Conservation (phyloP, 2,888 invertebrate species). For the Eristalis pertinax region DNA sequence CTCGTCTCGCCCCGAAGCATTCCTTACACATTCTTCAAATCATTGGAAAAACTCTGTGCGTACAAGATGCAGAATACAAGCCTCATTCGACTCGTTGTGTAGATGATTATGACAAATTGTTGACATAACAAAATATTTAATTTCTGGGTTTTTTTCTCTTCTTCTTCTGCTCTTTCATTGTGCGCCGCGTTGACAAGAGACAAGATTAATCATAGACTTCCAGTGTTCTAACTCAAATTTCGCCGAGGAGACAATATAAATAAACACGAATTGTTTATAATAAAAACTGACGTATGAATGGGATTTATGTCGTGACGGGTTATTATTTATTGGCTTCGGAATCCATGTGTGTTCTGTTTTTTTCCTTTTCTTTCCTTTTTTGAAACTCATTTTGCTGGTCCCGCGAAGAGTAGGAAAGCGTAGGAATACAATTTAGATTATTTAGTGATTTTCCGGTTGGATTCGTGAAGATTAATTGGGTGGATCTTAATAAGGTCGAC, state of each 20-base stretch:
- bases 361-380: not conserved
- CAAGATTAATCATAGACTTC: not conserved
- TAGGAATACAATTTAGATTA: not conserved
- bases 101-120: not conserved
- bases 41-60: not conserved
- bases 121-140: not conserved
- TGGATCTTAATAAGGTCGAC: not conserved
- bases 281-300: conserved; percentile 3
- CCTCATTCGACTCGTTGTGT: not conserved
- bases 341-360: not conserved
- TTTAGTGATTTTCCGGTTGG: not conserved
- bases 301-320: conserved; percentile 8
- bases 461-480: not conserved
- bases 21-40: not conserved
- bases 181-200: not conserved
- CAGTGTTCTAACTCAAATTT: not conserved
- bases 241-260: not conserved
- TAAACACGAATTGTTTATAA: conserved; percentile 7
- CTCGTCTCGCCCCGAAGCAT: not conserved
- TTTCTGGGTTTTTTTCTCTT: too few relatives aligned
- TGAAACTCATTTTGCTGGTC: not conserved
- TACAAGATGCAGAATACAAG: not conserved
- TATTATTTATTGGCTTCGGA: not conserved
- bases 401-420: not conserved
- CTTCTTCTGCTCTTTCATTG: not conserved